A percentile compares a stretch with the other conserved stretches of the same genome.
Evolutionary conservation across 2,113 vertebrate genomes (phyloP).

Genomic region (Macrotus californicus): DNA sequence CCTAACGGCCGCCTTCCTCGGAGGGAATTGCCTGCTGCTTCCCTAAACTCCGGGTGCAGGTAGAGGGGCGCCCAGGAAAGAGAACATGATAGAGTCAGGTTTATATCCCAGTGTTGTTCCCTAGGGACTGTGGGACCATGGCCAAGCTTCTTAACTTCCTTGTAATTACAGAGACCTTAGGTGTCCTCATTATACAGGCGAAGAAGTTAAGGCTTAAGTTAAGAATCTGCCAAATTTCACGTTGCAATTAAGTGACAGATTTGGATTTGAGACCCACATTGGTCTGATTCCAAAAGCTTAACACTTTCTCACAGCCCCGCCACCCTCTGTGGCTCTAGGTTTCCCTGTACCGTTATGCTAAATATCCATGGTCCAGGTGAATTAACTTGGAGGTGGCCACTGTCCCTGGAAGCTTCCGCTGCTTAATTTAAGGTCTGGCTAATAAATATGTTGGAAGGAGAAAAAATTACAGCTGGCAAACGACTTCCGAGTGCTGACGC

Average conservation of each 20-base stretch:
- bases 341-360: neutral
- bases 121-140: neutral
- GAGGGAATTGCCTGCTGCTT: neutral
- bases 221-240: neutral
- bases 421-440: neutral
- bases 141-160: neutral
- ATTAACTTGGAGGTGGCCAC: neutral
- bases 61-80: neutral
- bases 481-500: neutral
- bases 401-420: neutral
- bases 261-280: neutral
- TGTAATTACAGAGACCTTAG: neutral
- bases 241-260: neutral
- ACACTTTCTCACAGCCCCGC: neutral
- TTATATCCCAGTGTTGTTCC: neutral
- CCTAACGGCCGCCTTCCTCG: rapidly evolving
- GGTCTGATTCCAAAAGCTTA: neutral
- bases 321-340: neutral
- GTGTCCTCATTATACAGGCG: neutral
- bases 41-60: neutral
- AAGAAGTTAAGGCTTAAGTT: neutral
- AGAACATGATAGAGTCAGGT: neutral
- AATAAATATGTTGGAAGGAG: neutral
- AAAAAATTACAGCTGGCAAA: neutral
- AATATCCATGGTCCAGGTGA: neutral